Conservation (phyloP, 2,797 vertebrate species). For the Alcedo quadribrachys region DNA sequence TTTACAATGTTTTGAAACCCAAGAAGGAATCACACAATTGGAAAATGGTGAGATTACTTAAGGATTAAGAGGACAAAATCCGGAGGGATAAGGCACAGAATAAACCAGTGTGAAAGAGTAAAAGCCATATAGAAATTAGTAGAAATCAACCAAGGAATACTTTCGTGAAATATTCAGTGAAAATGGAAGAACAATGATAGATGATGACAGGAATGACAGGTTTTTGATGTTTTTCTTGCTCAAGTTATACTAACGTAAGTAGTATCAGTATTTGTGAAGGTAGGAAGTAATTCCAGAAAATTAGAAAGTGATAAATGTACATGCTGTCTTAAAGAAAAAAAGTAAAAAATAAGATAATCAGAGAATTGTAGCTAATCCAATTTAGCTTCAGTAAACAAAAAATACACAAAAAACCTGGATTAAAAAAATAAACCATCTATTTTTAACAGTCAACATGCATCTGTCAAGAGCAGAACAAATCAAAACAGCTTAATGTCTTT, state of each 20-base stretch:
- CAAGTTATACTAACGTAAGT: not conserved
- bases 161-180: not conserved
- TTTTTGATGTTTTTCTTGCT: not conserved
- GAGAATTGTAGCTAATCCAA: not conserved
- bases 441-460: not conserved
- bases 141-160: not conserved
- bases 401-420: not conserved
- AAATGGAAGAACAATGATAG: not conserved
- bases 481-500: not conserved
- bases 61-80: not conserved
- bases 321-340: not conserved
- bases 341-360: not conserved
- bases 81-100: not conserved
- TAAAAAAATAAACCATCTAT: not conserved
- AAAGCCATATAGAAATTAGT: not conserved
- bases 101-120: not conserved
- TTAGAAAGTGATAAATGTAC: not conserved
- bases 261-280: not conserved
- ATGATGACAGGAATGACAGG: not conserved
- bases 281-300: not conserved
- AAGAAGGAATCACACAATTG: not conserved
- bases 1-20: not conserved
- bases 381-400: not conserved
- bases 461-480: slow-evolving; percentile 12
- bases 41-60: not conserved